Conservation (phyloP, 2,113 vertebrate genomes). For the Phalacrocorax brasilianus region DNA sequence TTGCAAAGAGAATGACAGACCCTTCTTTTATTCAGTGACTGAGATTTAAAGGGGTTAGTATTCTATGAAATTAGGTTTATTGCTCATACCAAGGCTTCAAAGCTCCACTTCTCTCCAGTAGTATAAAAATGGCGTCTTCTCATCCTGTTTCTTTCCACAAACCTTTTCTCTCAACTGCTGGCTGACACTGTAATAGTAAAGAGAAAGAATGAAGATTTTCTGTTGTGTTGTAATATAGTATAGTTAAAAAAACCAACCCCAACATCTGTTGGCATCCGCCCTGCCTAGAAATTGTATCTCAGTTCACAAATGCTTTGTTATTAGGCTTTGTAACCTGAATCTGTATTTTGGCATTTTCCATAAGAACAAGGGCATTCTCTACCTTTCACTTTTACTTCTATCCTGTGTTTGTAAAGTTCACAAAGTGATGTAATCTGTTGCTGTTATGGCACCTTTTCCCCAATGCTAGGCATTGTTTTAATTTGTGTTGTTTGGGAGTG, state of each 20-base stretch:
- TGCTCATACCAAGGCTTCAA: neutral
- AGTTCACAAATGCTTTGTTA: neutral
- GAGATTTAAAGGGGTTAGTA: neutral
- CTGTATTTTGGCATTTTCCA: neutral
- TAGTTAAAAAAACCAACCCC: neutral
- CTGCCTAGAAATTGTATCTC: neutral
- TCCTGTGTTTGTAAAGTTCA: neutral
- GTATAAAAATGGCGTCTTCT: neutral
- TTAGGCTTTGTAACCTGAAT: neutral
- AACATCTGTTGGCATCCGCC: neutral
- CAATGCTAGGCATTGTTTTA: neutral
- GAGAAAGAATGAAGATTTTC: neutral
- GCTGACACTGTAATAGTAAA: neutral
- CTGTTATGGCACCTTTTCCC: neutral
- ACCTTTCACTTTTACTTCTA: conserved; percentile 11
- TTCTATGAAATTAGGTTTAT: neutral
- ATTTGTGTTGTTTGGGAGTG: neutral
- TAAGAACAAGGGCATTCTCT: neutral
- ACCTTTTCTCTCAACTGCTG: neutral
- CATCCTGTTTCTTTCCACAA: neutral
- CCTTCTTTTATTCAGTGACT: neutral
- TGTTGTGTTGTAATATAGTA: neutral
- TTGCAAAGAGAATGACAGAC: neutral
- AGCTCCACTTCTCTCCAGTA: neutral
- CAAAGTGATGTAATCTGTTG: neutral